Conservation (phyloP, 2,888 invertebrate species). For the Nemurella pictetii region DNA sequence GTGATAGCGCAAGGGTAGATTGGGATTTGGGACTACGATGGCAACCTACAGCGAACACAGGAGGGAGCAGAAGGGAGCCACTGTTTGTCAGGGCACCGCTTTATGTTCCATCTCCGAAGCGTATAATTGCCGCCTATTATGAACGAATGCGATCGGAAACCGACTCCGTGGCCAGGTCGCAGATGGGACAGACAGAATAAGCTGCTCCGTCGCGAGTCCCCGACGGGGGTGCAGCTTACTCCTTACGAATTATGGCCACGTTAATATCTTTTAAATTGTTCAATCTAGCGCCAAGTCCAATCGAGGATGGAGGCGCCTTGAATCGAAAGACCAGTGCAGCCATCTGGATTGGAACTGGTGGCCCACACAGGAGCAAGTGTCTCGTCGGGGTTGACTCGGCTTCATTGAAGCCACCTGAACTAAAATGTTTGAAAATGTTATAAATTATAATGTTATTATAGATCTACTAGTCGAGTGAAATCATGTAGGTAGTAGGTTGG, state of each 20-base stretch:
- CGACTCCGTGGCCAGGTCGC: background rate
- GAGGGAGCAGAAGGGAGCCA: background rate
- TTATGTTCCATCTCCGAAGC: constrained; percentile 1
- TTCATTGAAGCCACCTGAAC: background rate
- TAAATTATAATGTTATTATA: background rate
- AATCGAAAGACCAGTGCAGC: background rate
- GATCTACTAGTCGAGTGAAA: background rate
- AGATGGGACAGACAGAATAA: background rate
- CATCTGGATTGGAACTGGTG: background rate
- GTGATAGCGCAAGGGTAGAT: background rate
- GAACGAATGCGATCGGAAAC: background rate
- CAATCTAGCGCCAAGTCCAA: background rate
- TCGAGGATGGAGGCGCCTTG: background rate
- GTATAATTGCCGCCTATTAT: constrained; percentile 14
- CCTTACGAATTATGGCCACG: background rate
- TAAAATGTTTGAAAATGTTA: background rate
- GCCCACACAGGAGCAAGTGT: background rate
- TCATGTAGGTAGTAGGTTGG: background rate
- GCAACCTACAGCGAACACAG: background rate
- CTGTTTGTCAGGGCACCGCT: background rate
- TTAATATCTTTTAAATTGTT: constrained; percentile 1
- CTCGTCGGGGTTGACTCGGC: background rate
- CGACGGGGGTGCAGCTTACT: background rate
- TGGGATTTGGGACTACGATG: background rate
- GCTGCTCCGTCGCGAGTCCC: background rate